phyloP scores from a whole-genome alignment of 1,140 invertebrate genomes.

The Oryzaephilus surinamensis region DNA sequence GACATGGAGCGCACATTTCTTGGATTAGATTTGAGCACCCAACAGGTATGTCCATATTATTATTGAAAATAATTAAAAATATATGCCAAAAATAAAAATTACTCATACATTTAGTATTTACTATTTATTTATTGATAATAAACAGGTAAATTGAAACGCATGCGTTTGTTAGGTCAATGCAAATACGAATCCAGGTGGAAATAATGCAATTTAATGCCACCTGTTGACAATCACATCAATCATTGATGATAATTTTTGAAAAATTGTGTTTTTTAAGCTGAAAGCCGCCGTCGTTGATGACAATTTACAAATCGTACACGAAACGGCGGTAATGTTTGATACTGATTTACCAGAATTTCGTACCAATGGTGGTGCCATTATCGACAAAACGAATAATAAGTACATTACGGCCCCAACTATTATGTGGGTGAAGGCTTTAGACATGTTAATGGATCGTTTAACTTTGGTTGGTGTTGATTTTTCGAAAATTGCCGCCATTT shows the following conservation, averaged over 20 bases:
- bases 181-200: conserved; percentile 6
- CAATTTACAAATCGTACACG: conserved; percentile 58
- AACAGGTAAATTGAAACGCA: conserved; percentile 2
- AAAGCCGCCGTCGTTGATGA: conserved; percentile 82
- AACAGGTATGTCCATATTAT: conserved; percentile 51
- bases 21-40: conserved; percentile 71
- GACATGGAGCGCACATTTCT: conserved; percentile 38
- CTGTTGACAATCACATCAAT: conserved; percentile 9
- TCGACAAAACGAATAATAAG: conserved; percentile 42
- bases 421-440: conserved; percentile 93
- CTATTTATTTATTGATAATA: background rate
- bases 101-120: background rate
- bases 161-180: background rate
- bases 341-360: conserved; percentile 82
- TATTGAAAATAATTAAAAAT: conserved; percentile 10
- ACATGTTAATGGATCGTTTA: conserved; percentile 79
- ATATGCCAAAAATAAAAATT: conserved; percentile 9
- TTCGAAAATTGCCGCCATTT: conserved; percentile 67
- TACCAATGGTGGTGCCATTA: conserved; percentile 70
- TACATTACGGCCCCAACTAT: conserved; percentile 71
- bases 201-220: conserved; percentile 9
- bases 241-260: background rate
- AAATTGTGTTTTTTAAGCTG: conserved; percentile 45
- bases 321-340: conserved; percentile 81
- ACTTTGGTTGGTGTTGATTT: conserved; percentile 74